These are phyloP conservation scores for Pseudoips prasinana DNA, from an alignment of 2,888 invertebrate genomes.

Conservation along the genomic window DNA sequence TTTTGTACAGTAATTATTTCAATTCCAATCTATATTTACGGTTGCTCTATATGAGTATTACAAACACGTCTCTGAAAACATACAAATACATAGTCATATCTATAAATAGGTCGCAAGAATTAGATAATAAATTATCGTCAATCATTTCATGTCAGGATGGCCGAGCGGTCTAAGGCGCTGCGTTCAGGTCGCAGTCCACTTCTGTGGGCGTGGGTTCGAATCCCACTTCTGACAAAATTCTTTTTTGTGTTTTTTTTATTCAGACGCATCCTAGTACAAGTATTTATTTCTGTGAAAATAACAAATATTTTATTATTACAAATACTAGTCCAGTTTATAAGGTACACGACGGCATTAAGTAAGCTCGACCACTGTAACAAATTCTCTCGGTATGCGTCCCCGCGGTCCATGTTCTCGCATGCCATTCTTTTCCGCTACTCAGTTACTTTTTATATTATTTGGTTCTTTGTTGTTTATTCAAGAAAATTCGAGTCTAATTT, in stretches of 20 bases:
- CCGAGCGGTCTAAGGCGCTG: conserved; percentile 22
- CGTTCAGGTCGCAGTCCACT: conserved; percentile 21
- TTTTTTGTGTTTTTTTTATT: not conserved
- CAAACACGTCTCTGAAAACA: no score
- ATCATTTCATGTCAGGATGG: conserved; percentile 13
- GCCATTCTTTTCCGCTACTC: conserved; percentile 26
- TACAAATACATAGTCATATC: no score
- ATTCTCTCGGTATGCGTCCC: conserved; percentile 23
- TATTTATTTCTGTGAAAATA: no score
- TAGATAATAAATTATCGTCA: not conserved
- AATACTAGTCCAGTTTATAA: no score
- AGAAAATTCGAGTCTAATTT: conserved; percentile 30
- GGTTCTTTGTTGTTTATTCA: conserved; percentile 21
- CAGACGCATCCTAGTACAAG: not conserved
- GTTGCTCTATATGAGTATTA: no score
- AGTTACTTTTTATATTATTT: conserved; percentile 6
- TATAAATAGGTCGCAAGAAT: no score
- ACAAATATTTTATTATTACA: no score
- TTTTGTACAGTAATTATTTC: no score
- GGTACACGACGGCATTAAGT: no score
- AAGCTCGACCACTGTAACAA: conserved; percentile 22
- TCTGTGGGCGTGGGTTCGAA: conserved; percentile 23
- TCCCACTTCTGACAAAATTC: conserved; percentile 7
- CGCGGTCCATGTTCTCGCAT: conserved; percentile 38
- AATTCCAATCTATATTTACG: no score